phyloP scores from a whole-genome alignment of 2,888 invertebrate species.

The Nephrotoma guestfalica region DNA sequence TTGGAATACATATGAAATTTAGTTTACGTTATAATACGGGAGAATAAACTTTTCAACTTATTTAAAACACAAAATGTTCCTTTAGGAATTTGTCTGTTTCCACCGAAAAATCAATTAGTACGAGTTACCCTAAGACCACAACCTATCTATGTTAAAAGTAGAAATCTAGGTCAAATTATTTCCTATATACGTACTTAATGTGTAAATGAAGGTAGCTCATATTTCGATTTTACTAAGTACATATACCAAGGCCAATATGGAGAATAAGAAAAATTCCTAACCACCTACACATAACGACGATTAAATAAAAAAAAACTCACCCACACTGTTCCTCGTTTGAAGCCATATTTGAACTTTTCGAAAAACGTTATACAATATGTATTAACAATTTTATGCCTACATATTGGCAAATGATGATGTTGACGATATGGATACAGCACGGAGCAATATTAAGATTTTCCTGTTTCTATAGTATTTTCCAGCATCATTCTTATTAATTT shows the following conservation, averaged over 20 bases:
- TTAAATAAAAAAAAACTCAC: neutral
- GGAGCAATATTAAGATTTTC: neutral
- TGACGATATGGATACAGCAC: neutral
- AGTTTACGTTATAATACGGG: no score
- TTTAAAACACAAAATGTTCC: neutral
- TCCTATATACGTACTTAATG: neutral
- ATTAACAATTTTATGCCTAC: neutral
- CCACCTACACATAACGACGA: neutral
- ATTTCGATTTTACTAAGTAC: neutral
- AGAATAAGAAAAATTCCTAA: neutral
- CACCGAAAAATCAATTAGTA: neutral
- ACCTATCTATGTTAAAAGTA: neutral
- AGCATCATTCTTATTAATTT: neutral
- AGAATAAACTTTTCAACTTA: neutral
- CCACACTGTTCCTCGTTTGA: neutral
- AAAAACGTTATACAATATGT: neutral
- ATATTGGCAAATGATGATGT: neutral
- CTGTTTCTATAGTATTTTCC: neutral
- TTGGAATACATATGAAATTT: no score
- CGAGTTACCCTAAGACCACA: neutral
- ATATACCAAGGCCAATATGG: neutral
- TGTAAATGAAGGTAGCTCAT: neutral
- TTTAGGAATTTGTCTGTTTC: neutral
- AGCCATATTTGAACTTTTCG: neutral
- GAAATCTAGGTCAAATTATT: neutral